Conservation (phyloP, 2,888 invertebrate genomes). For the Eulithis prunata region DNA sequence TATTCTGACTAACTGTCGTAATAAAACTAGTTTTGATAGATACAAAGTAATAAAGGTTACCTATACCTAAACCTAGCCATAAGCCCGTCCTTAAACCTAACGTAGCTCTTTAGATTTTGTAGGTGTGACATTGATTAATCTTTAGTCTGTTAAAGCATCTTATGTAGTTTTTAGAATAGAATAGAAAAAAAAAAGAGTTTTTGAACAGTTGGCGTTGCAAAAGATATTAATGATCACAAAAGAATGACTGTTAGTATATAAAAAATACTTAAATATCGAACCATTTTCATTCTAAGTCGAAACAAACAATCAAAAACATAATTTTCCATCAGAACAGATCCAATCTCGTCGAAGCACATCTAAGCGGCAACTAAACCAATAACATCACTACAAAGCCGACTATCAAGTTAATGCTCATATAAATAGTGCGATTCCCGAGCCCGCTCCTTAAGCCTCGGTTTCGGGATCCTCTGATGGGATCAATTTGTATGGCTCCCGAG, state of each 20-base stretch:
- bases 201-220: no score
- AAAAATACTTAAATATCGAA: no score
- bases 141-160: no score
- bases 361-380: constrained; percentile 44
- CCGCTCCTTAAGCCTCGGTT: constrained; percentile 53
- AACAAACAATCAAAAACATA: constrained; percentile 23
- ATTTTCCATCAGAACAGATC: constrained; percentile 30
- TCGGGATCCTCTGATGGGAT: constrained; percentile 61
- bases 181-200: no score
- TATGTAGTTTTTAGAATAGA: no score
- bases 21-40: constrained; percentile 16
- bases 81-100: neutral
- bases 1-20: constrained; percentile 18
- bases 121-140: no score
- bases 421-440: constrained; percentile 67
- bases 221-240: no score
- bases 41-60: constrained; percentile 16
- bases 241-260: neutral
- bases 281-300: neutral
- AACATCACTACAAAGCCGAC: constrained; percentile 55
- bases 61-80: neutral
- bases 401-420: constrained; percentile 63
- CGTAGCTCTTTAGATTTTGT: neutral
- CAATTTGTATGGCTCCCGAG: constrained; percentile 75
- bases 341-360: constrained; percentile 30